These are phyloP conservation scores for Hoplodrina ambigua DNA, from an alignment of 2,888 invertebrate species.

Conservation along the genomic window DNA sequence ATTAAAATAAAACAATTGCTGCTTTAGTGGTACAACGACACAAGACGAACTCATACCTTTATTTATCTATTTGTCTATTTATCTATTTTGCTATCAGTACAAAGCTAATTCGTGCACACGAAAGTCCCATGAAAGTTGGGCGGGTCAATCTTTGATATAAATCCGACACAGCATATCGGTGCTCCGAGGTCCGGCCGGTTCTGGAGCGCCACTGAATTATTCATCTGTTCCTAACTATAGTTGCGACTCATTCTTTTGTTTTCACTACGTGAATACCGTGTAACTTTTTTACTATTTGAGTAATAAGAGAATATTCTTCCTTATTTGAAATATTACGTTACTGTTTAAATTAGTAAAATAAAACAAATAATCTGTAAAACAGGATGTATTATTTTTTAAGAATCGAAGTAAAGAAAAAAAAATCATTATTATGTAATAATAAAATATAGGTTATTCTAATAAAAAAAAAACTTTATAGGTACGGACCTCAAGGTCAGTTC, in stretches of 20 bases:
- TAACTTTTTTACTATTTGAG: slow-evolving; percentile 38
- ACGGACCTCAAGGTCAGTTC: too few species aligned
- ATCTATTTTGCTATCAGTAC: background rate
- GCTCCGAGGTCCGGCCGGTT: slow-evolving; percentile 60
- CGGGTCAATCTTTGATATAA: slow-evolving; percentile 72
- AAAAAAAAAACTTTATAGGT: too few species aligned
- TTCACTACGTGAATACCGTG: slow-evolving; percentile 62
- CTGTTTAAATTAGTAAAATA: background rate
- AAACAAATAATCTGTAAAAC: background rate
- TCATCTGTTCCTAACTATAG: slow-evolving; percentile 75
- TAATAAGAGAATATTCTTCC: slow-evolving; percentile 18
- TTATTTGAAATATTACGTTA: slow-evolving; percentile 22
- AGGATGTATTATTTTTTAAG: too few species aligned
- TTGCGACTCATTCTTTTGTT: slow-evolving; percentile 78
- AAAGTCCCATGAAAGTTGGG: slow-evolving; percentile 60
- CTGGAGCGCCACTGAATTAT: slow-evolving; percentile 74
- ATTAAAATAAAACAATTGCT: background rate
- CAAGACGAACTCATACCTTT: background rate
- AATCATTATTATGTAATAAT: too few species aligned
- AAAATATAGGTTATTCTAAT: too few species aligned
- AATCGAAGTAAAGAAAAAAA: too few species aligned
- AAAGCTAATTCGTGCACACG: slow-evolving; percentile 34
- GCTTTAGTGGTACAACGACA: background rate
- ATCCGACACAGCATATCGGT: slow-evolving; percentile 73
- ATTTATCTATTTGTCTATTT: too few species aligned